phyloP scores from a whole-genome alignment of 2,113 vertebrate species.

The Lipophrys pholis region DNA sequence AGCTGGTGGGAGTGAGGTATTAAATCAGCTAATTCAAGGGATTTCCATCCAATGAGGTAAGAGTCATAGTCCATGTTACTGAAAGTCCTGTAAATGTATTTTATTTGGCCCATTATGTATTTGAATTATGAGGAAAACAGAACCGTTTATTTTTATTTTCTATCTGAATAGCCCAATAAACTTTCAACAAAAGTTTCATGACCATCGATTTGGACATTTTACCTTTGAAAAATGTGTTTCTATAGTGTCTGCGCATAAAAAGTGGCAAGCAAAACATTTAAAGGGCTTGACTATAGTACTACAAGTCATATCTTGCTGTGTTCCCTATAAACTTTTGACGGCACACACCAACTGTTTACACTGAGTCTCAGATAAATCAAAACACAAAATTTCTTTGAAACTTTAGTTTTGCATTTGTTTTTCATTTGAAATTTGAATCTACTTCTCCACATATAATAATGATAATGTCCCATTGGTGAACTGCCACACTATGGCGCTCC shows the following conservation, averaged over 20 bases:
- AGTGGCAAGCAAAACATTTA: not conserved
- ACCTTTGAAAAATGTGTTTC: not conserved
- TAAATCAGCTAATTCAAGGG: too few species aligned
- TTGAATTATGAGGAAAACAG: not conserved
- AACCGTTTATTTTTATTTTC: not conserved
- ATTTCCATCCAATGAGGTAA: too few species aligned
- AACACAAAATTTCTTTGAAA: not conserved
- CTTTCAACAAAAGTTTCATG: not conserved
- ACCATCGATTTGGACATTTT: not conserved
- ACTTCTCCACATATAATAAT: conserved; percentile 22
- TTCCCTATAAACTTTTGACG: too few species aligned
- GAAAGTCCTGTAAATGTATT: not conserved
- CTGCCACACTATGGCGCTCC: too few species aligned
- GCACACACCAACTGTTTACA: not conserved
- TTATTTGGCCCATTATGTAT: not conserved
- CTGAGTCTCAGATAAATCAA: not conserved
- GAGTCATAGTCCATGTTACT: too few species aligned
- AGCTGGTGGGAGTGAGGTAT: too few species aligned
- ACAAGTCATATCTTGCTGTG: not conserved
- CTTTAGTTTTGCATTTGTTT: not conserved
- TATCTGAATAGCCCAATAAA: not conserved
- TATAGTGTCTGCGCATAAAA: too few species aligned
- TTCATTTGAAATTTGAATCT: conserved; percentile 4
- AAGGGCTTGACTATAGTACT: not conserved
- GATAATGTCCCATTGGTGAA: not conserved